These are phyloP conservation scores for Gymnogyps californianus DNA, from an alignment of 2,113 vertebrate genomes.

Conservation along the genomic window DNA sequence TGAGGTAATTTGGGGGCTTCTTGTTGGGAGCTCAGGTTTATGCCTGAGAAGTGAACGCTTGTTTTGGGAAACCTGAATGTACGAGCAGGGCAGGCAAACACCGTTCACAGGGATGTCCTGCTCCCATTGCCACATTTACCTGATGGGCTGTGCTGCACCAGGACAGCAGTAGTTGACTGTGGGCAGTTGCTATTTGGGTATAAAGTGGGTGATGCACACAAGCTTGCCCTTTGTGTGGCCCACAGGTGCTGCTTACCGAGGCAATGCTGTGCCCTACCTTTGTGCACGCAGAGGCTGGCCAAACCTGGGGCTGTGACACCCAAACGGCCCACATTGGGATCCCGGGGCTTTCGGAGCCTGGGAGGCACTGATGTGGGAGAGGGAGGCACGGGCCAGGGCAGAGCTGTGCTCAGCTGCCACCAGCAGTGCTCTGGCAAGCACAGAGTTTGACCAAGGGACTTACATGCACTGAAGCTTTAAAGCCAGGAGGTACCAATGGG, in stretches of 20 bases:
- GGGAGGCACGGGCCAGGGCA: background rate
- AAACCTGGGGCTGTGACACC: background rate
- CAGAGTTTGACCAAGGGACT: background rate
- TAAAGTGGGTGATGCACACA: background rate
- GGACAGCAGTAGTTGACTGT: background rate
- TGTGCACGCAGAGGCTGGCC: background rate
- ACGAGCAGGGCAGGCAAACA: background rate
- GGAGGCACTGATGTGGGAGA: background rate
- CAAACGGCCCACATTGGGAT: rapidly evolving
- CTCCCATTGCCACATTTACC: background rate
- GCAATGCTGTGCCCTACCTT: background rate
- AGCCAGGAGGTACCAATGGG: background rate
- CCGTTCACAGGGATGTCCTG: rapidly evolving
- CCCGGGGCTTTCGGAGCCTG: background rate
- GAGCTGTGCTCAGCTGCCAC: background rate
- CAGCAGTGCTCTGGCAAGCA: background rate
- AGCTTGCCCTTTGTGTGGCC: background rate
- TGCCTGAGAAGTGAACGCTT: background rate
- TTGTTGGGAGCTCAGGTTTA: background rate
- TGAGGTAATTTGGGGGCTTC: background rate
- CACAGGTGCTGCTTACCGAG: background rate
- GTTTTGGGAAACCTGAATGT: background rate
- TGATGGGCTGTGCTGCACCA: background rate
- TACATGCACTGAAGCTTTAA: rapidly evolving
- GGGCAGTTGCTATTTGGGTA: background rate